Percentiles rank a stretch among this genome's conserved stretches.
Conservation (phyloP, 2,113 vertebrate species). For the Falcunculus frontatus region DNA sequence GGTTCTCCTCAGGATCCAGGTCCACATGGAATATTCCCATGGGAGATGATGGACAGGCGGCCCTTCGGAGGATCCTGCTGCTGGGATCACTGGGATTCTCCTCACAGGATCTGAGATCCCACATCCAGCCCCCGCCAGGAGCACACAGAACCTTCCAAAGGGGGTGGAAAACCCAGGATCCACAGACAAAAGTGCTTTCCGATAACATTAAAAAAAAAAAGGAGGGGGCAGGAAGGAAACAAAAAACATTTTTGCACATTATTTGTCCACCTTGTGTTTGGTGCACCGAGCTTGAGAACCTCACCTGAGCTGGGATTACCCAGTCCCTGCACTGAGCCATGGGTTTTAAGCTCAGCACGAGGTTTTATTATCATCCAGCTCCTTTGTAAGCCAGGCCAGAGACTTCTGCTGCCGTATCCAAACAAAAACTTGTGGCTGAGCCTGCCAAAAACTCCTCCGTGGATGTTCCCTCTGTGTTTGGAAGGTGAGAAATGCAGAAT, state of each 20-base stretch:
- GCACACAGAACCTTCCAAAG: background rate
- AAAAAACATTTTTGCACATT: background rate
- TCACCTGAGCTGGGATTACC: background rate
- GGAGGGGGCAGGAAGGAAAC: rapidly evolving
- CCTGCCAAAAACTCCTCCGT: background rate
- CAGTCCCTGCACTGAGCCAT: background rate
- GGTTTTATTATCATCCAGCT: background rate
- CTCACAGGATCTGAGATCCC: background rate
- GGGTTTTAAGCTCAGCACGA: background rate
- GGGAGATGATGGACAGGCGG: background rate
- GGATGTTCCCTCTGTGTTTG: background rate
- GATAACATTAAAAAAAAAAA: no score
- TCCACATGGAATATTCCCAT: rapidly evolving
- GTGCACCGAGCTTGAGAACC: background rate
- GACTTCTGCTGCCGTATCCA: background rate
- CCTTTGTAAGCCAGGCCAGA: background rate
- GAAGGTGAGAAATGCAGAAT: background rate
- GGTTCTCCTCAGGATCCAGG: no score
- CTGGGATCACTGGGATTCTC: background rate
- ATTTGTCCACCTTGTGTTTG: background rate
- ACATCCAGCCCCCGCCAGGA: background rate
- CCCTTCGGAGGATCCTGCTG: background rate
- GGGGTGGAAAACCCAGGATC: rapidly evolving
- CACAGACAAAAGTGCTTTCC: background rate
- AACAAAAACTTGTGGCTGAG: background rate